A percentile compares a stretch with the other conserved stretches of the same genome.
Evolutionary conservation across 2,888 invertebrate genomes (phyloP).

Genomic region (Morinoia aosen): DNA sequence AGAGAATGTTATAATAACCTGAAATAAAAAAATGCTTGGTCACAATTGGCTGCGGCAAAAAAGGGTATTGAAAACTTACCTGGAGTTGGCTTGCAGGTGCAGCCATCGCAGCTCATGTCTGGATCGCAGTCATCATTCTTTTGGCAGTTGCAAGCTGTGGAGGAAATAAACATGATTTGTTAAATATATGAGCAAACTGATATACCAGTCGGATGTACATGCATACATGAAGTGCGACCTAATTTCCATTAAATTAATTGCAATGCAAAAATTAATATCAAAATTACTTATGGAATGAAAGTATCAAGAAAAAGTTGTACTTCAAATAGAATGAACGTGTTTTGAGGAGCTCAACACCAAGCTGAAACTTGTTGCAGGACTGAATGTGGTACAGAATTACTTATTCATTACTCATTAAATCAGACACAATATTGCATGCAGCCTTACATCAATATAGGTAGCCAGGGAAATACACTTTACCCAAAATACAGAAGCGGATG

Average conservation of each 20-base stretch:
- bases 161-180: background rate
- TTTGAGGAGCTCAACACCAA: background rate
- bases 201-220: too few relatives aligned
- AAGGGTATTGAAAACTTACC: background rate
- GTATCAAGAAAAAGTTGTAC: background rate
- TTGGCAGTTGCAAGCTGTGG: slow-evolving; percentile 60
- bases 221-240: background rate
- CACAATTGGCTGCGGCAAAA: background rate
- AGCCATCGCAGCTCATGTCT: slow-evolving; percentile 62
- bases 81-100: slow-evolving; percentile 59
- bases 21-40: background rate
- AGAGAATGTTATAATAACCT: background rate
- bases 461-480: background rate
- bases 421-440: background rate
- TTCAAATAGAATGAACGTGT: background rate
- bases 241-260: background rate
- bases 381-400: too few relatives aligned
- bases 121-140: slow-evolving; percentile 56
- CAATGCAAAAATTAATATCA: background rate
- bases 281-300: background rate
- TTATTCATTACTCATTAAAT: too few relatives aligned
- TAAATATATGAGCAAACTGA: background rate
- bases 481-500: background rate
- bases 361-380: too few relatives aligned
- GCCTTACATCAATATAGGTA: background rate